Evolutionary conservation across 2,888 invertebrate genomes (phyloP).

Genomic region (Deilephila porcellus): DNA sequence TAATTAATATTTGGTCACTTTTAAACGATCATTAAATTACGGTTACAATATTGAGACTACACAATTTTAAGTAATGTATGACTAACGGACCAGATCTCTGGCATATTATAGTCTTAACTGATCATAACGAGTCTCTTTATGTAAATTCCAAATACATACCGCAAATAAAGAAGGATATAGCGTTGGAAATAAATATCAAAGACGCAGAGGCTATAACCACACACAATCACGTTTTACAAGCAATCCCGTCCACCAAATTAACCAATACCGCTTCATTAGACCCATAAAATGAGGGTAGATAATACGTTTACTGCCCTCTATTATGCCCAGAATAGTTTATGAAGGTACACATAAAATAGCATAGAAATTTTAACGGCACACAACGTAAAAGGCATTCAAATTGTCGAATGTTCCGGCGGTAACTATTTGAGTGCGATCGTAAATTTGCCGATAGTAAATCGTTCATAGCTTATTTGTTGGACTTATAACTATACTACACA

Average conservation of each 20-base stretch:
- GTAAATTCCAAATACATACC: neutral
- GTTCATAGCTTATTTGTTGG: conserved; percentile 46
- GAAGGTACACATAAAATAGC: conserved; percentile 30
- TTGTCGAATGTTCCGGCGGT: conserved; percentile 44
- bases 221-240: conserved; percentile 39
- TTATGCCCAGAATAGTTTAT: conserved; percentile 34
- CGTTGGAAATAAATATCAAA: neutral
- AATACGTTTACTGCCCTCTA: conserved; percentile 40
- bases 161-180: neutral
- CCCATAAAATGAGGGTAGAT: conserved; percentile 45
- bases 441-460: conserved; percentile 48
- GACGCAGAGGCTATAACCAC: neutral
- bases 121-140: too few species aligned
- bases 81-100: too few species aligned
- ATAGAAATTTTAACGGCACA: conserved; percentile 29
- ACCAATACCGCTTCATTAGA: conserved; percentile 47
- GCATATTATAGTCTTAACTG: too few species aligned
- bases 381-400: conserved; percentile 47
- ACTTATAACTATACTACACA: conserved; percentile 35
- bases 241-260: conserved; percentile 45
- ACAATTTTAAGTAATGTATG: too few species aligned
- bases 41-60: too few species aligned
- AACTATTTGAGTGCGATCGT: conserved; percentile 47
- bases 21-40: too few species aligned
- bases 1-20: too few species aligned